Base-by-base conservation (phyloP, 2,113 vertebrate genomes). In the Centropristis striata region DNA sequence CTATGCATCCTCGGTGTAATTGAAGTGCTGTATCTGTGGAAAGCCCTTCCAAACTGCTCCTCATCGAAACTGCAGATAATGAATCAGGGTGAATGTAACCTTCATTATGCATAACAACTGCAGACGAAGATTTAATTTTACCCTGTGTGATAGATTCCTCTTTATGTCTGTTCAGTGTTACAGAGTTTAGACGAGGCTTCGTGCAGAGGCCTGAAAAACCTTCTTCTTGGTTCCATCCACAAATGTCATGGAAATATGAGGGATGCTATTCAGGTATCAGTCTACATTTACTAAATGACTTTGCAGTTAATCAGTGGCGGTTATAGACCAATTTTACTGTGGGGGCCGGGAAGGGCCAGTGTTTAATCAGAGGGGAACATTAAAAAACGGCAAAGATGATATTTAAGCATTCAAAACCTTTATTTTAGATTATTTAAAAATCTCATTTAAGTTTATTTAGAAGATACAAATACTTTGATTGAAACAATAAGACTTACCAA, bases 1-100 rank as follows among this genome's bases (percentile, higher is more conserved):
- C 95, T 99, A 12, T 99, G 98, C 81, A 95, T 99, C 84, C 91
- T 99, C 54, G 98, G 97, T 1, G 96, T 96, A 49, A 96, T 99
- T 1, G 98, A 99, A 90, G 98, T 99, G 32, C 71, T 99, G 8
- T 99, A 99, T 90, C 92, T 99, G 71, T 99, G 98, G 98, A 99
- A 98, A 90, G 98, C 98, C 8, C 96, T 99, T 59, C 97, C 95
- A 20, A 99, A 99, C 93, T 99, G 98, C 80, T 98, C 98, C 53
- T 93, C 97, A 18, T 96, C 97, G 0, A 99, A 98, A 87, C 94
- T 99, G 32, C 98, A 99, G 90, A 96, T 95, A 28, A 99, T 99
- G 98, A 98, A 97, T 82, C 97, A 99, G 96, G 98, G 98, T 99
- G 7, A 89, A 55, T 54, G 16, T 21, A 21, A 75, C 57, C 51